Evolutionary conservation across 1,140 invertebrate species (phyloP), one percentile per base, ranked within the genome.

Genomic region (Chrysoperla carnea): DNA sequence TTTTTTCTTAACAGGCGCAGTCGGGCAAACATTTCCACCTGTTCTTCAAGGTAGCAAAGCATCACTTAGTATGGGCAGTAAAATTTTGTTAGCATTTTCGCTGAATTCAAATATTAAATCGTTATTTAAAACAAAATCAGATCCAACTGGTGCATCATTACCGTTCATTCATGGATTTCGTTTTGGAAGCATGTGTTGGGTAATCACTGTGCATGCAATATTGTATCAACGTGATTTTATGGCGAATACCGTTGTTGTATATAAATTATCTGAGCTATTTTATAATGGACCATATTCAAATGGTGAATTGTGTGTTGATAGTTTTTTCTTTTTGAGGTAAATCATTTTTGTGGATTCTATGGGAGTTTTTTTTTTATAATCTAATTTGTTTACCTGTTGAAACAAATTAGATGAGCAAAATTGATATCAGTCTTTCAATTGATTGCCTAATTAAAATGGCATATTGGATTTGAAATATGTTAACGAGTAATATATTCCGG

Each of bases 131-230:
- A 49, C 50, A 6, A 58, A 63, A 31, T 58, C 64, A 7, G 38
- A 44, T 13, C 58, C 56, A 0, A 54, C 56, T 28, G 15, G 57
- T 1, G 17, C 37, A 5, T 51, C 55, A 1, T 17, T 68, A 2
- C 28, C 48, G 1, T 14, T 47, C 0, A 58, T 69, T n/a, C 64
- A 69, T 36, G 63, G 66, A 0, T 7, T 69, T 4, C 52, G 56
- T 46, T 64, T 66, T 47, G 49, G 67, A 8, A 54, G 58, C 11
- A 69, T 69, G 62, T n/a, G 60, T 6, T 70, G 67, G 67, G 60
- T 69, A 11, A 55, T 67, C 6, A 48, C 61, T 40, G 54, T 54
- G 5, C 68, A 71, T 37, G 57, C 58, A 6, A 36, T 62, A 9
- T 64, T 57, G 47, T 69, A 60, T 43, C 52, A 55, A 45, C 40